Conservation (phyloP, 2,113 vertebrate genomes). For the Otolemur garnettii region DNA sequence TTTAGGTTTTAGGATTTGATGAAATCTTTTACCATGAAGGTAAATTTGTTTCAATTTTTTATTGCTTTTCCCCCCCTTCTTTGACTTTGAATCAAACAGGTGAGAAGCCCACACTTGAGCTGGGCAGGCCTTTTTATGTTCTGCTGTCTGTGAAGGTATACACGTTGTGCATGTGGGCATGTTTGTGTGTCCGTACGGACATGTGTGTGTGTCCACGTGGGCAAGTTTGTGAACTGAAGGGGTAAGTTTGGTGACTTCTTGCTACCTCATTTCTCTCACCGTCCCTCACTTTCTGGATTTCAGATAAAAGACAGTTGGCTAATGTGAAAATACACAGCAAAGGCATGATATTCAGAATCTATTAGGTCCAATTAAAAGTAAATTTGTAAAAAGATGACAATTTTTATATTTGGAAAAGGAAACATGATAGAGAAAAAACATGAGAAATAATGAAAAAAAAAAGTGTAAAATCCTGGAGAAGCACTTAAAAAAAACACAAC, state of each 20-base stretch:
- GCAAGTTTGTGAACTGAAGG: background rate
- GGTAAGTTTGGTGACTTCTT: background rate
- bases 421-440: background rate
- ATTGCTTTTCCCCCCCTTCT: background rate
- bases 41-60: slow-evolving; percentile 23
- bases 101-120: background rate
- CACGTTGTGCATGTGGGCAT: background rate
- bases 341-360: background rate
- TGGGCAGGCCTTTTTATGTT: background rate
- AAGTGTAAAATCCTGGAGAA: slow-evolving; percentile 44
- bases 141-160: background rate
- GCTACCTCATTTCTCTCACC: background rate
- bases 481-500: background rate
- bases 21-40: background rate
- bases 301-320: background rate
- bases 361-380: background rate
- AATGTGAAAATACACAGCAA: background rate
- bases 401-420: background rate
- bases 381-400: slow-evolving; percentile 22
- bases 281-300: background rate
- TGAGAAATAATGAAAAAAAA: background rate
- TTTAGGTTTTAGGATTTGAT: background rate
- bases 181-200: background rate
- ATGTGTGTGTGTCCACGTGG: background rate
- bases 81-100: background rate